Conservation (phyloP, 2,797 vertebrate species). For the Leptodactylus fallax region DNA sequence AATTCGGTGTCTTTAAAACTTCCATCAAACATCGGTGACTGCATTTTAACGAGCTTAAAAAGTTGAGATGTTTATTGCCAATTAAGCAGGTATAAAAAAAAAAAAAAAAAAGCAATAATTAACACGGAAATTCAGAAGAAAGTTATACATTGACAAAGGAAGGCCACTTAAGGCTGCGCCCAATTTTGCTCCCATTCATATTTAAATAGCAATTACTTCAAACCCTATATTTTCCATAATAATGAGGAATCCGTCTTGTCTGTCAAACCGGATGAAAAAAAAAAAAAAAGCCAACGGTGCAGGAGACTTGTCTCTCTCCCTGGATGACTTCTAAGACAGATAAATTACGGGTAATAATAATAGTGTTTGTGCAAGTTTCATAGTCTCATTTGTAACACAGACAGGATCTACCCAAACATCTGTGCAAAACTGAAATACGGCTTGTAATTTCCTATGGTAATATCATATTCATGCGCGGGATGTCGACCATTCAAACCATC, state of each 20-base stretch:
- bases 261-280: constrained; percentile 80
- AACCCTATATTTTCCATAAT: constrained; percentile 93
- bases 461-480: background rate
- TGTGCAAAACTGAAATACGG: background rate
- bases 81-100: constrained; percentile 84
- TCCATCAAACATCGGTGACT: constrained; percentile 84
- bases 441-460: background rate
- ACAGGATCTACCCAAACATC: constrained; percentile 29
- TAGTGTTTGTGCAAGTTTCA: constrained; percentile 26
- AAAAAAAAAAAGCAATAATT: constrained; percentile 85
- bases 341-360: constrained; percentile 53
- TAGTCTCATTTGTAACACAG: constrained; percentile 3
- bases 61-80: constrained; percentile 91
- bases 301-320: constrained; percentile 74
- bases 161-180: constrained; percentile 85
- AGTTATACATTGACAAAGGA: constrained; percentile 91
- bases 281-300: constrained; percentile 51
- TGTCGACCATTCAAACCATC: background rate
- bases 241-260: constrained; percentile 87
- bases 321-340: constrained; percentile 44
- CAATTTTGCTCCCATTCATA: constrained; percentile 86
- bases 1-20: constrained; percentile 82
- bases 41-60: constrained; percentile 86
- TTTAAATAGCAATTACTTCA: constrained; percentile 88
- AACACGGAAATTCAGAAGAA: constrained; percentile 88